Percentiles rank a stretch among this genome's conserved stretches.
phyloP scores from a whole-genome alignment of 2,797 vertebrate genomes.

The Thalassophryne amazonica region DNA sequence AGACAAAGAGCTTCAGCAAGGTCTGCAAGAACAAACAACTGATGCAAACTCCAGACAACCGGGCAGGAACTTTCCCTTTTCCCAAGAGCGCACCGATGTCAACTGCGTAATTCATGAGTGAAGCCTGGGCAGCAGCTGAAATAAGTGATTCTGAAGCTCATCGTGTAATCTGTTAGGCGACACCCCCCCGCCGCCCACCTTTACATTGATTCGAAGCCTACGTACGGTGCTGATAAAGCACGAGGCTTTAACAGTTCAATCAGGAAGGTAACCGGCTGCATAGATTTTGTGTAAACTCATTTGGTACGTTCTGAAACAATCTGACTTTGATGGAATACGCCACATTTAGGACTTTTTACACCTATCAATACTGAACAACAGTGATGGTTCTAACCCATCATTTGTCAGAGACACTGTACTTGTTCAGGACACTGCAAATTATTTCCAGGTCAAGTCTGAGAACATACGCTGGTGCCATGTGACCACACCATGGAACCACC shows the following conservation, averaged over 20 bases:
- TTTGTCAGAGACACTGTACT: no score
- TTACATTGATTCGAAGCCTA: slow-evolving; percentile 45
- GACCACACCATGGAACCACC: no score
- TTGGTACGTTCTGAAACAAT: background rate
- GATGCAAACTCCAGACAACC: slow-evolving; percentile 56
- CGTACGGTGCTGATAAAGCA: slow-evolving; percentile 59
- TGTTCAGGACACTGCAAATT: no score
- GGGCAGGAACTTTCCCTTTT: slow-evolving; percentile 34
- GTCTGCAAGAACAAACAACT: slow-evolving; percentile 43
- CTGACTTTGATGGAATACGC: slow-evolving; percentile 31
- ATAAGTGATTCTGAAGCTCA: slow-evolving; percentile 17
- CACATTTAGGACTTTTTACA: background rate
- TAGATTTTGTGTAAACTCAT: slow-evolving; percentile 28
- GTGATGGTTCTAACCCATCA: no score
- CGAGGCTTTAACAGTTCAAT: slow-evolving; percentile 33
- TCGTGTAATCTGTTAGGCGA: slow-evolving; percentile 27
- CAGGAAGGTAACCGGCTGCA: slow-evolving; percentile 18
- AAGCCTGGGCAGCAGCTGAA: slow-evolving; percentile 40
- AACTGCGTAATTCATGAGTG: slow-evolving; percentile 48
- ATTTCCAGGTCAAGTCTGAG: no score
- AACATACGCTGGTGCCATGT: no score
- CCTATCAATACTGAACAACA: no score
- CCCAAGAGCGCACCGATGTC: slow-evolving; percentile 13
- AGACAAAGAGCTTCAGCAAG: slow-evolving; percentile 26
- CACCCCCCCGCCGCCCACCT: slow-evolving; percentile 13